Conservation (phyloP, 2,113 vertebrate genomes). For the Cacatua alba region DNA sequence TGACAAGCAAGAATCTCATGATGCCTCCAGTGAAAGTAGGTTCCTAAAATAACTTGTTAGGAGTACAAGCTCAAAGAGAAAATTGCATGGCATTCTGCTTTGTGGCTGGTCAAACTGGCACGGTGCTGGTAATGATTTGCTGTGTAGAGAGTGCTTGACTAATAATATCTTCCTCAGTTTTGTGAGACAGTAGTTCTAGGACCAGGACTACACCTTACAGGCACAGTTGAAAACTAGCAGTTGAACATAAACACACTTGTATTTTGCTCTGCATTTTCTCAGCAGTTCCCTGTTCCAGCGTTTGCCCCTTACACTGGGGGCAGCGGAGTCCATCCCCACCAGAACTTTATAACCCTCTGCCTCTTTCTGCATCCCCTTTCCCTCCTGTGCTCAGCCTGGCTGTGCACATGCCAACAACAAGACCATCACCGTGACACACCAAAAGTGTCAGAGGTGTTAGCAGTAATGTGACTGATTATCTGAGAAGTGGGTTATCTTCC, state of each 20-base stretch:
- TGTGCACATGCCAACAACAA: accelerated
- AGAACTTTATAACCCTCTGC: neutral
- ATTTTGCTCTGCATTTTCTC: neutral
- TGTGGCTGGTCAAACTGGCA: neutral
- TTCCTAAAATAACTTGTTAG: neutral
- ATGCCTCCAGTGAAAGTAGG: neutral
- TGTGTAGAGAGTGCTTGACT: neutral
- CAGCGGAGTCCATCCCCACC: neutral
- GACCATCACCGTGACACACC: accelerated
- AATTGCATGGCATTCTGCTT: neutral
- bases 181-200: neutral
- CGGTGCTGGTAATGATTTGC: accelerated
- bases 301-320: neutral
- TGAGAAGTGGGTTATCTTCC: neutral
- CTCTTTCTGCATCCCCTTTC: accelerated
- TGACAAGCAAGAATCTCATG: neutral
- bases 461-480: neutral
- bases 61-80: neutral
- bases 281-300: neutral
- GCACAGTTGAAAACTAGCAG: neutral
- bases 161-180: neutral
- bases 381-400: neutral
- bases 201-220: neutral
- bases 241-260: neutral
- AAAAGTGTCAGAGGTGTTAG: neutral